Evolutionary conservation across 2,113 vertebrate genomes (phyloP).

Genomic region (Lepisosteus osseus): DNA sequence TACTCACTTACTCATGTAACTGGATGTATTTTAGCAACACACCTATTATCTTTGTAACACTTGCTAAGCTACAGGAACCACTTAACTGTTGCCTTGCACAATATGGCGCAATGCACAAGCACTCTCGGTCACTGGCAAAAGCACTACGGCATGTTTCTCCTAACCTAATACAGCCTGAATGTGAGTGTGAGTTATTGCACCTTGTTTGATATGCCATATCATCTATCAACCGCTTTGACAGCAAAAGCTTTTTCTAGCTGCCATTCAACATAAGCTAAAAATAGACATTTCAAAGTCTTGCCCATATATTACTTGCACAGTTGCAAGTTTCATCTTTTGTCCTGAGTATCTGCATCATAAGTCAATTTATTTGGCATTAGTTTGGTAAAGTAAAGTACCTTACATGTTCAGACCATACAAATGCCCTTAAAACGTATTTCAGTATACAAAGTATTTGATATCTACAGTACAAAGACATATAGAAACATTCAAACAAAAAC

Average conservation of each 20-base stretch:
- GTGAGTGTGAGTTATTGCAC: background rate
- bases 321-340: slow-evolving; percentile 5
- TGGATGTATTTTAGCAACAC: too few species aligned
- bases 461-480: background rate
- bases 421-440: background rate
- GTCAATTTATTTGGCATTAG: slow-evolving; percentile 8
- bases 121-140: too few species aligned
- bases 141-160: too few species aligned
- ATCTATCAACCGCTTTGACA: background rate
- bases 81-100: too few species aligned
- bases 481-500: background rate
- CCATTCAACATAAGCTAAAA: slow-evolving; percentile 11
- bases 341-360: background rate
- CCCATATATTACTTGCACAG: background rate
- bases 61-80: too few species aligned
- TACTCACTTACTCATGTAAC: too few species aligned
- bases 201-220: background rate
- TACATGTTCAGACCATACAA: background rate
- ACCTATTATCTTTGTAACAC: too few species aligned
- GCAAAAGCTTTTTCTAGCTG: background rate
- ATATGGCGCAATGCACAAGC: too few species aligned
- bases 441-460: background rate
- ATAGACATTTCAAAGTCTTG: slow-evolving; percentile 7
- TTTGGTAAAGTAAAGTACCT: background rate
- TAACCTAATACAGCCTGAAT: too few species aligned